Conservation (phyloP, 2,797 vertebrate species). For the Trichosurus vulpecula region DNA sequence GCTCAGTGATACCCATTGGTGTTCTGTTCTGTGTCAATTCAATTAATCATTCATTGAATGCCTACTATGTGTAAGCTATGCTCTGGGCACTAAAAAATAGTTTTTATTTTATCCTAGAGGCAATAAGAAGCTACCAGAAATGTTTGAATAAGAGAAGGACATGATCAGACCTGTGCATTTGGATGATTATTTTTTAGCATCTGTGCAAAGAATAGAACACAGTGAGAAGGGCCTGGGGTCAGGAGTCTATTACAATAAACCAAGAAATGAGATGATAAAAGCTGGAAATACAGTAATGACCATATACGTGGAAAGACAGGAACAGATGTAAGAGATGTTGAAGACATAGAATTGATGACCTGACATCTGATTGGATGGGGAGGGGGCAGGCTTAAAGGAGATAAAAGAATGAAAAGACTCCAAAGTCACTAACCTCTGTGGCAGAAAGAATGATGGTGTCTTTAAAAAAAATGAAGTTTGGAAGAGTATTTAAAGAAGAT, state of each 20-base stretch:
- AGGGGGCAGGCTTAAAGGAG: neutral
- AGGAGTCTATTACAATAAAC: neutral
- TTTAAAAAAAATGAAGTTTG: neutral
- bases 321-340: neutral
- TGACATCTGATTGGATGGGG: neutral
- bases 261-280: neutral
- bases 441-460: neutral
- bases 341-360: neutral
- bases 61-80: neutral
- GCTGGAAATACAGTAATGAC: neutral
- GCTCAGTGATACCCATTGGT: neutral
- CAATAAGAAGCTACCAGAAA: neutral
- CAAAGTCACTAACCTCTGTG: neutral
- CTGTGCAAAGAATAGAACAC: neutral
- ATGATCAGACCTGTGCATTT: neutral
- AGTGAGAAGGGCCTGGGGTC: neutral
- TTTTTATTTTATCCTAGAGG: neutral
- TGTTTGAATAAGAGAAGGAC: neutral
- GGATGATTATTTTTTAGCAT: neutral
- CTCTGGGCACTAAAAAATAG: neutral
- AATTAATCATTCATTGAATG: neutral
- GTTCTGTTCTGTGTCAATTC: neutral
- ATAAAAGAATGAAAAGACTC: neutral
- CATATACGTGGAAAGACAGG: neutral
- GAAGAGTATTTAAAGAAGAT: conserved; percentile 7